A percentile compares a stretch with the other conserved stretches of the same genome.
Conservation (phyloP, 2,888 invertebrate species). For the Cryptops parisi region DNA sequence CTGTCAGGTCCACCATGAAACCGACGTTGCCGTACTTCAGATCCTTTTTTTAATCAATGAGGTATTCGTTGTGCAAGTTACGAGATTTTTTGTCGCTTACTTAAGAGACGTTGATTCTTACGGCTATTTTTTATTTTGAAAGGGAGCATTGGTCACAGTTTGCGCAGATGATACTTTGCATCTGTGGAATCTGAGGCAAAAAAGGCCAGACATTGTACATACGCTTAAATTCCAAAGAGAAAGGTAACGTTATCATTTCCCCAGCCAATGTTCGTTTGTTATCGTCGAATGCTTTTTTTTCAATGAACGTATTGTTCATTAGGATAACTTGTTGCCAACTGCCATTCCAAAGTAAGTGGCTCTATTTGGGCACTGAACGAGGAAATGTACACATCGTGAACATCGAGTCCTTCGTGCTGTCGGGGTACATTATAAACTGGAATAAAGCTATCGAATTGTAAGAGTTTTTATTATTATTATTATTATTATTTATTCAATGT, state of each 20-base stretch:
- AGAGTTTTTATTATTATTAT: constrained; percentile 30
- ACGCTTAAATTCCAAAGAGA: constrained; percentile 95
- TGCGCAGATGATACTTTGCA: constrained; percentile 93
- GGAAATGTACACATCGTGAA: constrained; percentile 97
- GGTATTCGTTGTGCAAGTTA: too few species aligned
- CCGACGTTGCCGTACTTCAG: constrained; percentile 59
- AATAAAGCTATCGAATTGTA: constrained; percentile 99
- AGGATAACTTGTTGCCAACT: constrained; percentile 91
- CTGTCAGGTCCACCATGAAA: constrained; percentile 68
- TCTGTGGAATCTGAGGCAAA: constrained; percentile 94
- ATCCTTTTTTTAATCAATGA: constrained; percentile 93
- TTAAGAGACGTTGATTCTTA: too few species aligned
- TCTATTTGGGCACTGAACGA: constrained; percentile 94
- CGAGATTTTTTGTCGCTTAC: neutral
- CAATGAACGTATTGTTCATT: constrained; percentile 16
- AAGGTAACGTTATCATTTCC: constrained; percentile 39
- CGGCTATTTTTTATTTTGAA: constrained; percentile 1
- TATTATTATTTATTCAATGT: too few species aligned
- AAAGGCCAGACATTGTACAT: constrained; percentile 85
- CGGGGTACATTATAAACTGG: constrained; percentile 99
- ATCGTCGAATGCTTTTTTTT: constrained; percentile 1
- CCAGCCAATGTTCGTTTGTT: neutral
- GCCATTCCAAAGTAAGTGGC: constrained; percentile 95
- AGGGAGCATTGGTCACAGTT: constrained; percentile 83
- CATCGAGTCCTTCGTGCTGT: constrained; percentile 87